phyloP scores from a whole-genome alignment of 1,140 invertebrate species.

The Drosophila persimilis region DNA sequence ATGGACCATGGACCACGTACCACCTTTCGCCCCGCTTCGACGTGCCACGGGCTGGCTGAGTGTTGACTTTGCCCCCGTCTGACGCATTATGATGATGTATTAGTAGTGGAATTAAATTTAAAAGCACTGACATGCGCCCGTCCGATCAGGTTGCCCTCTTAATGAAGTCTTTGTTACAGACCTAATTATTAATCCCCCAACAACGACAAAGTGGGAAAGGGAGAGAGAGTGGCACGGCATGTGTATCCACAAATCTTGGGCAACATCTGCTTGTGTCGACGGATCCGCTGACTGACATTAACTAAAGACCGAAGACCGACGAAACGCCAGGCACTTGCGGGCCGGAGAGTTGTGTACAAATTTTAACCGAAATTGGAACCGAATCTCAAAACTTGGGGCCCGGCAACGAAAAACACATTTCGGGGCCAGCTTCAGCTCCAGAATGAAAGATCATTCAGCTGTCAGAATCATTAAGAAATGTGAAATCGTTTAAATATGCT shows the following conservation, averaged over 20 bases:
- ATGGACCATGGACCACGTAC: conserved; percentile 9
- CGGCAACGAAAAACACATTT: conserved; percentile 36
- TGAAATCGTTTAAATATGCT: conserved; percentile 75
- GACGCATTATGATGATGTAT: conserved; percentile 79
- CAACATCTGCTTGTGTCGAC: conserved; percentile 47
- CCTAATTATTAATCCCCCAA: conserved; percentile 58
- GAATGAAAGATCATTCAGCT: conserved; percentile 78
- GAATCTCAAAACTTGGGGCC: conserved; percentile 7
- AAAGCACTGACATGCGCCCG: conserved; percentile 48
- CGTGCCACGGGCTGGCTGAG: conserved; percentile 2
- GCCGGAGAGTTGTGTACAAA: conserved; percentile 53
- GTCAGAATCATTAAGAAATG: conserved; percentile 79
- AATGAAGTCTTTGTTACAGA: conserved; percentile 65
- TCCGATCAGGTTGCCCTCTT: conserved; percentile 56
- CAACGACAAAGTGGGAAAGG: neutral
- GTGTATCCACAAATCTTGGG: conserved; percentile 15
- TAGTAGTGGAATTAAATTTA: conserved; percentile 74
- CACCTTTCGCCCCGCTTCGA: conserved; percentile 41
- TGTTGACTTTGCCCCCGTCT: conserved; percentile 46
- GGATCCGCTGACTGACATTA: conserved; percentile 63
- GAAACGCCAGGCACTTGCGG: conserved; percentile 35
- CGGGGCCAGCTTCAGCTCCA: conserved; percentile 15
- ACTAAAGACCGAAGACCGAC: conserved; percentile 69
- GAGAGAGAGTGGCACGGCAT: neutral
- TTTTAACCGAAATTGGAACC: conserved; percentile 39